Base-by-base conservation (phyloP, 2,797 vertebrate species). In the Darevskia mixta region DNA sequence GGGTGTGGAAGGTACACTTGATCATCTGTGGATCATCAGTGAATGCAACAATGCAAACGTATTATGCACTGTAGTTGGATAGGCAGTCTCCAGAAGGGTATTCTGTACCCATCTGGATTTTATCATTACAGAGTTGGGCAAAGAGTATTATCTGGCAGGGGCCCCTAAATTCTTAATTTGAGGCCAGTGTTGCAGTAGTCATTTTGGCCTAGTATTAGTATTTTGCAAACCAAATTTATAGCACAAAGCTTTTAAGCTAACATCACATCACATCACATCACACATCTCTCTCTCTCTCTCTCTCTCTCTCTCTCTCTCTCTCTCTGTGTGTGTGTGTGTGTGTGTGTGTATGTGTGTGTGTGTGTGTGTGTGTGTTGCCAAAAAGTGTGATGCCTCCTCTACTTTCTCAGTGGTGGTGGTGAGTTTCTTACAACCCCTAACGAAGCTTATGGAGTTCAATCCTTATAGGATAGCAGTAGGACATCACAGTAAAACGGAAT, bases 41-140 rank as follows among this genome's bases (percentile, higher is more conserved):
- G 79, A 89, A 66, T 35, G 88, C 8, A 67, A 83, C 32, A 78
- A 45, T 82, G 38, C 20, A 76, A 75, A 35, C 9, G 25, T 23
- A 69, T 2, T 61, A 85, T 9, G 86, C 88, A 90, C 76, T 87
- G 85, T 87, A 91, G 78, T 38, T 73, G 45, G 11, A 23, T 38
- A 32, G 11, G 35, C 8, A 69, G n/a, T 13, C 23, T 27, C 45
- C 35, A n/a, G 69, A 29, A 23, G n/a, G 11, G 41, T 35, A 71
- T 38, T 69, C 61, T 9, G 18, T 32, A 55, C 35, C 7, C 20
- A 75, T 67, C 43, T 69, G 15, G 11, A 55, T 79, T 79, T 71
- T 23, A 86, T 69, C 7, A 15, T 79, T 49, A 69, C 41, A 25
- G 20, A 20, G 6, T 20, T 67, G 35, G 29, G 38, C 18, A 77